Conservation (phyloP, 2,888 invertebrate genomes). For the Lysandra bellargus region DNA sequence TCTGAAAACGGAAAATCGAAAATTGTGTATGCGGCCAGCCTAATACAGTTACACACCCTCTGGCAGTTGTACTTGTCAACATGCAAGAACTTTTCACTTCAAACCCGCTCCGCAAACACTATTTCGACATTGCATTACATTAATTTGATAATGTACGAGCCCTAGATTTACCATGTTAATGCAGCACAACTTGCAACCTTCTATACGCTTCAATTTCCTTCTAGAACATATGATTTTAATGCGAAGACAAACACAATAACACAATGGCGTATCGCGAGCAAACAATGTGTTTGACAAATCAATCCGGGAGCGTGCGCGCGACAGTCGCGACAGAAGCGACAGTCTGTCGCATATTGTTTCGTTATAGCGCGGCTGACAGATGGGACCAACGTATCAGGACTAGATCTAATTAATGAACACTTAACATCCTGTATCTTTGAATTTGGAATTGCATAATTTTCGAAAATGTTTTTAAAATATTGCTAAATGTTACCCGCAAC, state of each 20-base stretch:
- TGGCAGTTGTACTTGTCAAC: too few species aligned
- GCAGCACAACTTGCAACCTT: background rate
- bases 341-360: conserved; percentile 53
- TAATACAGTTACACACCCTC: too few species aligned
- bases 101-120: too few species aligned
- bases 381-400: conserved; percentile 47
- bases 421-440: conserved; percentile 1
- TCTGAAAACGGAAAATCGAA: too few species aligned
- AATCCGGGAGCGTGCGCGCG: conserved; percentile 53
- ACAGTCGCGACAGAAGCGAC: conserved; percentile 40
- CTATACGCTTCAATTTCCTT: background rate
- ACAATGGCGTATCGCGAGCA: conserved; percentile 40
- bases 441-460: background rate
- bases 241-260: conserved; percentile 33
- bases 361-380: conserved; percentile 65
- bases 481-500: too few species aligned
- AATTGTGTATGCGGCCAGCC: too few species aligned
- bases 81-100: too few species aligned
- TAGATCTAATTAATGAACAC: conserved; percentile 26
- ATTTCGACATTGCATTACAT: background rate
- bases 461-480: background rate
- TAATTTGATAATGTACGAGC: background rate
- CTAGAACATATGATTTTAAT: conserved; percentile 18
- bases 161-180: background rate
- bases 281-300: conserved; percentile 60